Conservation (phyloP, 1,140 invertebrate genomes). For the Drosophila ogumai region DNA sequence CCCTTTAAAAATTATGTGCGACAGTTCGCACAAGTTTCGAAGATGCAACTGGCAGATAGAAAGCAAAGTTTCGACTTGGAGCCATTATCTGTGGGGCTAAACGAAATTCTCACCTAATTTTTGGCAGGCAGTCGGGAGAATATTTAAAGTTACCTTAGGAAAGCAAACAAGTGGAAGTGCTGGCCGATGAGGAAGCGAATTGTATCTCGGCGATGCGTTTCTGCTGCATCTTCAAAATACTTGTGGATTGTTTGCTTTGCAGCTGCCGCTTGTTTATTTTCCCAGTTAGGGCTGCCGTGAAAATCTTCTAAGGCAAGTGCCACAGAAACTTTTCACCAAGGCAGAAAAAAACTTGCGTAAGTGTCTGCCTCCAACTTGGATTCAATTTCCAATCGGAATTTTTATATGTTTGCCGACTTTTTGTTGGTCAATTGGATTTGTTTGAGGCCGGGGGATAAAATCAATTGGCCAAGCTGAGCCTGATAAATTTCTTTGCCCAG, state of each 20-base stretch:
- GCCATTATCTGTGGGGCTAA: constrained; percentile 24
- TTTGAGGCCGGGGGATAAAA: constrained; percentile 28
- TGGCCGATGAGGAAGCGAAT: constrained; percentile 64
- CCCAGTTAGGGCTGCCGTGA: constrained; percentile 47
- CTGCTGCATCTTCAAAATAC: constrained; percentile 46
- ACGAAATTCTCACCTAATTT: constrained; percentile 75
- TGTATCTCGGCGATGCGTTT: constrained; percentile 65
- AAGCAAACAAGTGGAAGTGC: constrained; percentile 61
- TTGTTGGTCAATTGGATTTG: constrained; percentile 52
- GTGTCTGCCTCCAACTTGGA: constrained; percentile 25
- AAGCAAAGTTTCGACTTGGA: constrained; percentile 52
- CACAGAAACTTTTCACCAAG: constrained; percentile 39
- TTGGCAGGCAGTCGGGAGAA: constrained; percentile 53
- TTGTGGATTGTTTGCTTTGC: constrained; percentile 60
- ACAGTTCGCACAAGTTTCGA: constrained; percentile 68
- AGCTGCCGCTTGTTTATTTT: constrained; percentile 55
- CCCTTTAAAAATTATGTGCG: constrained; percentile 55
- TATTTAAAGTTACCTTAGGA: constrained; percentile 67
- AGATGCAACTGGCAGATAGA: constrained; percentile 67
- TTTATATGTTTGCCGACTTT: constrained; percentile 36
- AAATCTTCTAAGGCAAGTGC: constrained; percentile 47
- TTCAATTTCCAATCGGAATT: constrained; percentile 46
- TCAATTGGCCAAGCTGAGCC: constrained; percentile 63
- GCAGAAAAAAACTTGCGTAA: constrained; percentile 31
- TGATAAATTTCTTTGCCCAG: constrained; percentile 43